Conservation (phyloP, 2,797 vertebrate genomes). For the Orientallactaga sibirica region DNA sequence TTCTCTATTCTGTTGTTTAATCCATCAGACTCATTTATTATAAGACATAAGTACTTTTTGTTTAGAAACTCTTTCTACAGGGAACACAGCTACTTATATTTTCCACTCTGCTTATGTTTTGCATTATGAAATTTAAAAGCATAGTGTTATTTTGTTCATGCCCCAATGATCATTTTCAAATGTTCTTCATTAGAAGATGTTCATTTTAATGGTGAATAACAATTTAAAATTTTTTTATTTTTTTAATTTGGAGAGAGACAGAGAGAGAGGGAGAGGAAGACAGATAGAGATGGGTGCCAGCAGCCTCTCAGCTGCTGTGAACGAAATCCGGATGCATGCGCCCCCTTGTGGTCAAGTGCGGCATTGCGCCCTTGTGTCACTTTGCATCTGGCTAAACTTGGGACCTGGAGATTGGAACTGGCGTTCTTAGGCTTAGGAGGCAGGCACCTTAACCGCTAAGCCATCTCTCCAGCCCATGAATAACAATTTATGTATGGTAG, state of each 20-base stretch:
- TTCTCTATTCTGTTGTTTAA: slow-evolving; percentile 21
- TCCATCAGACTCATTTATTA: not conserved
- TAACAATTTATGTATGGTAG: not conserved
- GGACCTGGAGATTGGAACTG: too few species aligned
- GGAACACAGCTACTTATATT: not conserved
- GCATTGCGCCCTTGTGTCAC: too few species aligned
- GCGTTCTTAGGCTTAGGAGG: too few species aligned
- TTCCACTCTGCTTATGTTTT: not conserved
- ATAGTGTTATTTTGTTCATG: not conserved
- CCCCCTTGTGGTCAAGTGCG: too few species aligned
- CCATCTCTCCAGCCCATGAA: not conserved
- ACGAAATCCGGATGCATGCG: too few species aligned
- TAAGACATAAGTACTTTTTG: not conserved
- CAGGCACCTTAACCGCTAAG: too few species aligned
- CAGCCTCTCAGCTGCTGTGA: too few species aligned
- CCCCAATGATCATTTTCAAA: not conserved
- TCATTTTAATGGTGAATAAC: not conserved
- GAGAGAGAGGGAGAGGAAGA: too few species aligned
- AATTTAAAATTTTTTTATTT: not conserved
- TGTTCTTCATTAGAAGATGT: not conserved
- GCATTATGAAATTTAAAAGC: slow-evolving; percentile 10
- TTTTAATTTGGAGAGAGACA: too few species aligned
- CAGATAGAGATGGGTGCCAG: too few species aligned
- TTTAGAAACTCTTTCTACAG: not conserved
- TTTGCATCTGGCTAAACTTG: too few species aligned